These are phyloP conservation scores for Caiman crocodilus DNA, from an alignment of 2,797 vertebrate species.

Conservation along the genomic window DNA sequence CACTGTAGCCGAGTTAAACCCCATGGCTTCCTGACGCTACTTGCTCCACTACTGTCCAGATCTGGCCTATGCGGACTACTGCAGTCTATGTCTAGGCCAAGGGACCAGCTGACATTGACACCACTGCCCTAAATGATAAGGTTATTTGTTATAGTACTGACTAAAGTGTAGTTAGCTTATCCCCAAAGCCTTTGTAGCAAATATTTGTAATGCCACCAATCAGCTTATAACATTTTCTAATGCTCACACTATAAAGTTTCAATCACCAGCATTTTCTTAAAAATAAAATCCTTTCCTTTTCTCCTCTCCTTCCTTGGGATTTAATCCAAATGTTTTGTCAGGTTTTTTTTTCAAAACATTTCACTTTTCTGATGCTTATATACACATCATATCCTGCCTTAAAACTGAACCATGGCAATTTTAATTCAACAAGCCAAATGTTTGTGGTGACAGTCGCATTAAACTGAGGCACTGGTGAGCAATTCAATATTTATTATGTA, in stretches of 20 bases:
- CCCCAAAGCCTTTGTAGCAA: background rate
- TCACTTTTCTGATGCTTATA: accelerated
- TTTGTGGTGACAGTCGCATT: background rate
- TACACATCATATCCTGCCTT: no score
- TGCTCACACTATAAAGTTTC: background rate
- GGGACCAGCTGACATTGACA: no score
- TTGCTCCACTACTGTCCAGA: no score
- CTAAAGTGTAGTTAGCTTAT: background rate
- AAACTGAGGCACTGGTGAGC: background rate
- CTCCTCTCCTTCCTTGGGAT: background rate
- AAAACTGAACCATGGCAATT: background rate
- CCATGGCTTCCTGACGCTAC: no score
- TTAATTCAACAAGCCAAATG: background rate
- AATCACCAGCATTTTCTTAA: background rate
- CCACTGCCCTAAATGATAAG: no score
- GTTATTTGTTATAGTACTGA: background rate
- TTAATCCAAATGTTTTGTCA: background rate
- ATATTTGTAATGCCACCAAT: background rate
- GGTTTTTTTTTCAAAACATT: background rate
- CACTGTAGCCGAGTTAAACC: no score
- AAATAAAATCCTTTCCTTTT: background rate
- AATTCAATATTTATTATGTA: background rate
- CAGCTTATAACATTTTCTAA: background rate
- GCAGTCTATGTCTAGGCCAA: no score
- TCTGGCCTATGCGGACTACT: no score